These are phyloP conservation scores for Rotaria magnacalcarata DNA, from an alignment of 2,888 invertebrate species.

Conservation along the genomic window DNA sequence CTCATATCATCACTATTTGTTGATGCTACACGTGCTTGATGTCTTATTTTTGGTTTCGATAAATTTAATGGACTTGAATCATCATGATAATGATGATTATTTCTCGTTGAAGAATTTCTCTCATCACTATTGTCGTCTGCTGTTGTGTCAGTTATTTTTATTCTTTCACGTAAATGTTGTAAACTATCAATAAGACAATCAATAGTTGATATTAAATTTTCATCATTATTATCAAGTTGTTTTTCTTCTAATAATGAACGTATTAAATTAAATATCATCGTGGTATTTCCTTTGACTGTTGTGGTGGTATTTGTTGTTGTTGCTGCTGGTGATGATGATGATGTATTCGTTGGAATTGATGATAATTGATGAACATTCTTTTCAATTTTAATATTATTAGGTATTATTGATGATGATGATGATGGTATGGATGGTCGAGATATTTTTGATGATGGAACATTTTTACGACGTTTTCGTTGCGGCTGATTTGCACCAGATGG, in stretches of 20 bases:
- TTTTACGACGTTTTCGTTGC: conserved; percentile 5
- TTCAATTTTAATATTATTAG: background rate
- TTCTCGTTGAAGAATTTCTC: background rate
- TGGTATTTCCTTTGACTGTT: background rate
- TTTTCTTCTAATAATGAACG: conserved; percentile 33
- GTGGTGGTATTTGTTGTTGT: too few species aligned
- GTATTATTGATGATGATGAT: background rate
- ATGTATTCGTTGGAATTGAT: background rate
- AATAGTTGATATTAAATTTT: background rate
- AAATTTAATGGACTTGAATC: conserved; percentile 4
- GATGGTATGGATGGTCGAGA: background rate
- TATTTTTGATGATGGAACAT: conserved; percentile 9
- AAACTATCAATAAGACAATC: conserved; percentile 26
- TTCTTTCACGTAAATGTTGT: conserved; percentile 21
- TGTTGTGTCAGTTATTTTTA: background rate
- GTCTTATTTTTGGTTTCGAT: background rate
- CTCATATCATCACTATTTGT: conserved; percentile 19
- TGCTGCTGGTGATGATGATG: background rate
- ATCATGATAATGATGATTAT: background rate
- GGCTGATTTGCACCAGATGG: background rate
- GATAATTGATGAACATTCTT: background rate
- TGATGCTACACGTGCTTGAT: background rate
- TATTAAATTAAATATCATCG: conserved; percentile 34
- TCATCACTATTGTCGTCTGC: background rate
- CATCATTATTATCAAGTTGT: background rate